Base-by-base conservation (phyloP, 2,888 invertebrate species). In the Amphipoea oculea region DNA sequence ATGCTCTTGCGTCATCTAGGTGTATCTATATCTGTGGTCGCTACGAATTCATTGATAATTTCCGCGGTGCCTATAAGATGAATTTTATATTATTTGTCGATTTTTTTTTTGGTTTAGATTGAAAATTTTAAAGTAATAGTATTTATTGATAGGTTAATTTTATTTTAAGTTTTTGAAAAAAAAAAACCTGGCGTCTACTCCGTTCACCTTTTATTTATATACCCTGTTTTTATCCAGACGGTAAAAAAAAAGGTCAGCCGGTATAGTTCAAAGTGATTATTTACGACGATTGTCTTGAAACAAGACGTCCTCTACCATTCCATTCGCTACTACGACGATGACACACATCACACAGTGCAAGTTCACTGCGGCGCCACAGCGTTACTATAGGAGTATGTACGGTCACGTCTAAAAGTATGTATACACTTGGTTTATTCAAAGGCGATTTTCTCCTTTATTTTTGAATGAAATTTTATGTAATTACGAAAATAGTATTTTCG, bases 271-370 rank as follows among this genome's bases (percentile, higher is more conserved):
- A 6, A 40, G 11, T 20, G 40, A 29, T 57, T 73, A 68, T 68
- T 54, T n/a, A 72, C n/a, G 66, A 66, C 1, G 40, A n/a, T 69
- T 42, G 0, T 40, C 9, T 82, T 4, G 1, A 0, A 36, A 14
- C n/a, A 76, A 66, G 36, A 42, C 29, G 54, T 14, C 29, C 4
- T 63, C 84, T 84, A 83, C 51, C 54, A 74, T 79, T 84, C 51
- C 54, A 74, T 79, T 84, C 71, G 14, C 14, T 36, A 54, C 82
- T 82, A 82, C 29, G 36, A 40, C 54, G 70, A 63, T 57, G 29
- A 75, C 65, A 82, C 82, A 67, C 14, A 48, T 12, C n/a, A 36
- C 36, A 73, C 84, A 62, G 66, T 73, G 70, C 60, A 14, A 54
- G 14, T 0, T 23, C 57, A 69, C 79, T 74, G 66, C 82, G 84